Percentiles rank a stretch among this genome's conserved stretches.
Evolutionary conservation across 2,888 invertebrate genomes (phyloP).

Genomic region (Synergus umbraculus): DNA sequence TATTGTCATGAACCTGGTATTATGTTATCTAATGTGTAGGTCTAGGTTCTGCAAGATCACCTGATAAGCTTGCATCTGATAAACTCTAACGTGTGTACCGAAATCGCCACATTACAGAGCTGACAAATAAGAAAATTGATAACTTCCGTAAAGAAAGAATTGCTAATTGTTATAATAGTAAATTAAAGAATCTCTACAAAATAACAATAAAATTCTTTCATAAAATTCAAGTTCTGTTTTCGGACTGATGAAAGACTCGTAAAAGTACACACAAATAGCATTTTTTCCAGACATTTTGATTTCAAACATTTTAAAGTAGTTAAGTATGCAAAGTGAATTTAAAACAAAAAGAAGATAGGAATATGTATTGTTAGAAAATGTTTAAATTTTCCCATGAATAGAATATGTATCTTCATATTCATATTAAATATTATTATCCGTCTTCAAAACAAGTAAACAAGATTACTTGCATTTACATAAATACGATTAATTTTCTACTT

Average conservation of each 20-base stretch:
- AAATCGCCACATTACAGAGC: slow-evolving; percentile 44
- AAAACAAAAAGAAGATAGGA: too few relatives aligned
- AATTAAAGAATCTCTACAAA: background rate
- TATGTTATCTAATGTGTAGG: slow-evolving; percentile 62
- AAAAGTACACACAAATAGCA: background rate
- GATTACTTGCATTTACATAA: slow-evolving; percentile 27
- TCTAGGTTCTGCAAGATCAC: slow-evolving; percentile 62
- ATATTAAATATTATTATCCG: slow-evolving; percentile 18
- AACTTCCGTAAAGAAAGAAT: slow-evolving; percentile 36
- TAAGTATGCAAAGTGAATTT: background rate
- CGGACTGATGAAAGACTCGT: background rate
- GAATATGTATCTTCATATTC: background rate
- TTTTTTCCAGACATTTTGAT: background rate
- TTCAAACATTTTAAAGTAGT: background rate
- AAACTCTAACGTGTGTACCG: slow-evolving; percentile 34
- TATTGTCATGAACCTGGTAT: slow-evolving; percentile 59
- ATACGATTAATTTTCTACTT: slow-evolving; percentile 34
- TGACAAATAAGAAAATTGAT: slow-evolving; percentile 36
- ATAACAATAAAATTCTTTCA: background rate
- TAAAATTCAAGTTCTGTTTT: slow-evolving; percentile 1
- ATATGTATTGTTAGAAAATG: too few relatives aligned
- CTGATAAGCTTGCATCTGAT: slow-evolving; percentile 57
- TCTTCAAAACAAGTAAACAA: slow-evolving; percentile 19
- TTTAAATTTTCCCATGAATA: background rate
- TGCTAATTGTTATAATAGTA: background rate